Percentiles rank a stretch among this genome's conserved stretches.
Conservation (phyloP, 2,888 invertebrate genomes). For the Hipparchia semele region DNA sequence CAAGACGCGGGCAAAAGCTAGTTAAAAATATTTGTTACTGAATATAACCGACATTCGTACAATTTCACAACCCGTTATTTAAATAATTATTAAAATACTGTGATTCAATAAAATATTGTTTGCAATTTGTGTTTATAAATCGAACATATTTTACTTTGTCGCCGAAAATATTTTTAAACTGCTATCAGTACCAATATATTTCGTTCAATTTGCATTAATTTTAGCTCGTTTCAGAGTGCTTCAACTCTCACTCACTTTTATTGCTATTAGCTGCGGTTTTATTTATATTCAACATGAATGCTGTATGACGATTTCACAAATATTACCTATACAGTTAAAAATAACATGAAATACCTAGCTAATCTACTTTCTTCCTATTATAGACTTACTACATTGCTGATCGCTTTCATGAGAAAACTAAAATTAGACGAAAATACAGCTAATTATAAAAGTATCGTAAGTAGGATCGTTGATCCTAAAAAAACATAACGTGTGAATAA, state of each 20-base stretch:
- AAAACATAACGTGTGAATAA: not conserved
- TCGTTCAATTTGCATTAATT: slow-evolving; percentile 73
- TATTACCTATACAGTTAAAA: not conserved
- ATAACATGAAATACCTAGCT: slow-evolving; percentile 1
- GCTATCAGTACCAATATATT: slow-evolving; percentile 63
- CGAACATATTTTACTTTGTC: slow-evolving; percentile 49
- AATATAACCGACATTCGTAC: not conserved
- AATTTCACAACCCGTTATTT: slow-evolving; percentile 3
- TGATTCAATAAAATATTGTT: slow-evolving; percentile 20
- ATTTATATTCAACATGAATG: slow-evolving; percentile 32
- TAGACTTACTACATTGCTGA: not conserved
- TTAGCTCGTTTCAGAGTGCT: slow-evolving; percentile 62
- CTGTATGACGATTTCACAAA: slow-evolving; percentile 17
- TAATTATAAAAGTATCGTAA: too few relatives aligned
- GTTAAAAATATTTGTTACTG: not conserved
- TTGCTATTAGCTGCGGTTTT: slow-evolving; percentile 60
- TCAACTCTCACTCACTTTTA: slow-evolving; percentile 64
- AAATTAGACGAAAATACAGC: not conserved
- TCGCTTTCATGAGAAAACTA: not conserved
- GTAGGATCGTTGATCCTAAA: too few relatives aligned
- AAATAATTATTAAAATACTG: slow-evolving; percentile 11
- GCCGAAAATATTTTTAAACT: slow-evolving; percentile 66
- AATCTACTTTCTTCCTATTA: not conserved
- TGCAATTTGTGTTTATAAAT: slow-evolving; percentile 26
- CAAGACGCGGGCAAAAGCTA: too few relatives aligned